A percentile compares a stretch with the other conserved stretches of the same genome.
phyloP scores from a whole-genome alignment of 2,113 vertebrate species.

The Natator depressus region DNA sequence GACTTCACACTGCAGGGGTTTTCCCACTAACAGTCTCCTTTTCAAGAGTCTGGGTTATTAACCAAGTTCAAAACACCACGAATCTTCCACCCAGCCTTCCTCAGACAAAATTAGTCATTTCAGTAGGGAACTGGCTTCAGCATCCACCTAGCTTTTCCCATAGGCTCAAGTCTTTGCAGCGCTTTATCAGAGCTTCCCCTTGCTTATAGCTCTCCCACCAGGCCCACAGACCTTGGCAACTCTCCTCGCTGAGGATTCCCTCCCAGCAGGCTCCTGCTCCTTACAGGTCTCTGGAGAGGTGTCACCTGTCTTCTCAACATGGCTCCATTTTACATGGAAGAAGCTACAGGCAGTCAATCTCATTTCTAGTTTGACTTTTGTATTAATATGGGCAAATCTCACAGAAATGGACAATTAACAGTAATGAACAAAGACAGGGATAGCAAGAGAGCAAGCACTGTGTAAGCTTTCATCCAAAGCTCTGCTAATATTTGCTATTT shows the following conservation, averaged over 20 bases:
- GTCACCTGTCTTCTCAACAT: background rate
- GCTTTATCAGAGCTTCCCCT: background rate
- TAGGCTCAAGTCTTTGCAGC: background rate
- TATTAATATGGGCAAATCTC: background rate
- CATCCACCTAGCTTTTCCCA: background rate
- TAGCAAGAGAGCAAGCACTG: background rate
- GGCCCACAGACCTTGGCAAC: background rate
- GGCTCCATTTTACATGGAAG: background rate
- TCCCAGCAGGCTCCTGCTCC: background rate
- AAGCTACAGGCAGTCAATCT: background rate
- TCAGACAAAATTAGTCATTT: background rate
- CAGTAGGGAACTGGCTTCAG: background rate
- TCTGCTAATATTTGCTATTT: background rate
- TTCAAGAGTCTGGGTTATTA: background rate
- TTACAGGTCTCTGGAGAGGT: background rate
- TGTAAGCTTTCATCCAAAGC: background rate
- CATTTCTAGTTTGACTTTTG: background rate
- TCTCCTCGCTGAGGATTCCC: background rate
- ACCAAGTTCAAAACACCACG: background rate
- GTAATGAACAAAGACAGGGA: background rate
- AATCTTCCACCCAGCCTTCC: background rate
- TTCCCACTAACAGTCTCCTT: background rate
- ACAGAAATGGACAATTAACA: background rate
- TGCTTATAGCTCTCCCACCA: background rate
- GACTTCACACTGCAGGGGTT: background rate